phyloP scores from a whole-genome alignment of 2,797 vertebrate genomes.

The Poecilia wingei region DNA sequence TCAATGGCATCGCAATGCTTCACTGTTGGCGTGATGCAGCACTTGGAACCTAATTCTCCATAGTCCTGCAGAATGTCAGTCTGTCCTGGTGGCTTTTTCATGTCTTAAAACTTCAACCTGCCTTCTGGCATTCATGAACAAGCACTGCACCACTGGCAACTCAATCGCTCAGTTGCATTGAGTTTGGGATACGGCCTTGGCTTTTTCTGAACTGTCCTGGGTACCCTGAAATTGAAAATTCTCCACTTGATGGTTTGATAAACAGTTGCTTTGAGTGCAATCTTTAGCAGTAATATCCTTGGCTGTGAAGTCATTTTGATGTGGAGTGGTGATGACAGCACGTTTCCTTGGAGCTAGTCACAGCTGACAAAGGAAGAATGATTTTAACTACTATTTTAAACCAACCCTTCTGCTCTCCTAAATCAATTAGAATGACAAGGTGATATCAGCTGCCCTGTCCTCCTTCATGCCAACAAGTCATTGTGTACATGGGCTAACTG shows the following conservation, averaged over 20 bases:
- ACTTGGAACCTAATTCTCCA: not conserved
- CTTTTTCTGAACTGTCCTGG: not conserved
- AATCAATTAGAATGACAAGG: not conserved
- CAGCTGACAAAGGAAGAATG: slow-evolving; percentile 2
- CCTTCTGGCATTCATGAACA: not conserved
- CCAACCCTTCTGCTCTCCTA: not conserved
- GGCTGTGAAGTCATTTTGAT: not conserved
- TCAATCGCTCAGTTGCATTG: not conserved
- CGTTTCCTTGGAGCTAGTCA: not conserved
- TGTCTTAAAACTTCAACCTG: not conserved
- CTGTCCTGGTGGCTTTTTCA: not conserved
- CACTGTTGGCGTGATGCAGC: not conserved
- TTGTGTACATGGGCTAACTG: not conserved
- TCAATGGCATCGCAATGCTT: not conserved
- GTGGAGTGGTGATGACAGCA: not conserved
- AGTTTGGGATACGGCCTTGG: not conserved
- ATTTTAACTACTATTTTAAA: not conserved
- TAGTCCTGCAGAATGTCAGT: not conserved
- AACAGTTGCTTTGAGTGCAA: not conserved
- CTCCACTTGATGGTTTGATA: not conserved
- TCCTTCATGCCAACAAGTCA: not conserved
- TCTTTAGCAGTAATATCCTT: slow-evolving; percentile 1
- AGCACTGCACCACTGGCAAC: not conserved
- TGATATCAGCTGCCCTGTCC: not conserved
- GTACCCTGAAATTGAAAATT: not conserved